Percentiles rank a stretch among this genome's conserved stretches.
These are phyloP conservation scores for Microcebus tavaratra DNA, from an alignment of 2,113 vertebrate genomes.

Conservation along the genomic window DNA sequence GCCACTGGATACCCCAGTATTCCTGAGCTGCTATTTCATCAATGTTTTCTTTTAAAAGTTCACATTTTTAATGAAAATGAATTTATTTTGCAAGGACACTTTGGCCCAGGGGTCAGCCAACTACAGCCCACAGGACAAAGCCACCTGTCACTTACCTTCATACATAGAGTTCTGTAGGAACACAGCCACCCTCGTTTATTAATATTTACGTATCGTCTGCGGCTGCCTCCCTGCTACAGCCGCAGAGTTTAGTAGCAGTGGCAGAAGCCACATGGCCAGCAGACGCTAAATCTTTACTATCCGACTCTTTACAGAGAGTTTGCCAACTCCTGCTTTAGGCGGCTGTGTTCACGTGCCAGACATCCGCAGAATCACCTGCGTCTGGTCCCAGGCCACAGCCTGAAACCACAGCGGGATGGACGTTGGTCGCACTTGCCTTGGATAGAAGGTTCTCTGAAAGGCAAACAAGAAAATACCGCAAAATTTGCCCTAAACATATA, in stretches of 20 bases:
- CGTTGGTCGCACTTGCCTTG: rapidly evolving
- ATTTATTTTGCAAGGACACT: not conserved
- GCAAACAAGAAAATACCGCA: rapidly evolving
- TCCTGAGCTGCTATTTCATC: not conserved
- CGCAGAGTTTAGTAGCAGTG: rapidly evolving
- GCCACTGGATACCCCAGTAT: too few species aligned
- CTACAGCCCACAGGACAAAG: not conserved
- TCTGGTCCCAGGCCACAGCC: too few species aligned
- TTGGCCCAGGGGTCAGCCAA: not conserved
- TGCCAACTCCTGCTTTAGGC: rapidly evolving
- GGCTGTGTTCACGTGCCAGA: rapidly evolving
- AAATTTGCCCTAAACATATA: not conserved
- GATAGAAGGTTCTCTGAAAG: rapidly evolving
- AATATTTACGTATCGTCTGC: too few species aligned
- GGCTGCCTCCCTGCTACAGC: not conserved
- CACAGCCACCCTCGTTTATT: not conserved
- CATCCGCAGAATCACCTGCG: rapidly evolving
- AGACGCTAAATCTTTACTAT: not conserved
- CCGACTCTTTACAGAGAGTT: not conserved
- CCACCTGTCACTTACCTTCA: not conserved
- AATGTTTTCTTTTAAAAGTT: not conserved
- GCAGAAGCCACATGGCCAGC: rapidly evolving
- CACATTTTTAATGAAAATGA: not conserved
- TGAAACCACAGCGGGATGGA: rapidly evolving
- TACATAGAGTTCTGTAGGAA: not conserved